phyloP scores from a whole-genome alignment of 2,888 invertebrate genomes.

The Rotaria sp. region DNA sequence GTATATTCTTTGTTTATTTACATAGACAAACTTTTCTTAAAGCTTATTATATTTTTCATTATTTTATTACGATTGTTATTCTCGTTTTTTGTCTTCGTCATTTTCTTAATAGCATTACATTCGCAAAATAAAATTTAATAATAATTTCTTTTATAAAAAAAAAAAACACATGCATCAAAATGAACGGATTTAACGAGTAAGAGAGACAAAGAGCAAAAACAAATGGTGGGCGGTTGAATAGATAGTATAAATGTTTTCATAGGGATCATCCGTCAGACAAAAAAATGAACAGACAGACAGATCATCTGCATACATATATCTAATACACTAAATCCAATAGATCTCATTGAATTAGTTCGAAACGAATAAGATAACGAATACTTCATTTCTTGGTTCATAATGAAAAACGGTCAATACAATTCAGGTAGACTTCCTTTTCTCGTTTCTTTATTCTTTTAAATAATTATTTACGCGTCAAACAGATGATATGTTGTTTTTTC shows the following conservation, averaged over 20 bases:
- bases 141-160: background rate
- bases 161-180: background rate
- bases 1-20: background rate
- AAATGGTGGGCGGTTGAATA: background rate
- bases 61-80: background rate
- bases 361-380: background rate
- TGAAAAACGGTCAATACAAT: background rate
- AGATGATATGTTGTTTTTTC: background rate
- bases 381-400: background rate
- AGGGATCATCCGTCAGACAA: background rate
- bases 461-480: background rate
- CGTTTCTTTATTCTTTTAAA: too few relatives aligned
- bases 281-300: background rate
- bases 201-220: background rate
- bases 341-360: background rate
- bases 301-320: background rate
- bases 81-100: background rate
- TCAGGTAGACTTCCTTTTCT: background rate
- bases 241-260: background rate
- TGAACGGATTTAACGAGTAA: background rate
- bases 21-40: background rate
- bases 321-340: background rate
- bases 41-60: background rate
- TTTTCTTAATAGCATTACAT: background rate
- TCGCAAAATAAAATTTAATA: background rate